A percentile compares a stretch with the other conserved stretches of the same genome.
Evolutionary conservation across 2,113 vertebrate species (phyloP).

Genomic region (Gymnorhina tibicen): DNA sequence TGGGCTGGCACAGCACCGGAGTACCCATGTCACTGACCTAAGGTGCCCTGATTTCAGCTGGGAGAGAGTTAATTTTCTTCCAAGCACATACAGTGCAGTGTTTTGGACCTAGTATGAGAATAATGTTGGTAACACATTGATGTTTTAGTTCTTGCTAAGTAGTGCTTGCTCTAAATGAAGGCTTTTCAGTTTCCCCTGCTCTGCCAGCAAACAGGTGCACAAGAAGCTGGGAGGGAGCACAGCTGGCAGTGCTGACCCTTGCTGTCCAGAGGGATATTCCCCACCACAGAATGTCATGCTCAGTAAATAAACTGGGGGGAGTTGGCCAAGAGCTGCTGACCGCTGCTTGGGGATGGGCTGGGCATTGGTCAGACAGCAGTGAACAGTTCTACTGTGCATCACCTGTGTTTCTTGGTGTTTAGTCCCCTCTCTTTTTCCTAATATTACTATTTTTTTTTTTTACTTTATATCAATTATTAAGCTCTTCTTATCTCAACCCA

Average conservation of each 20-base stretch:
- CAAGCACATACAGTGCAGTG: neutral
- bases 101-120: neutral
- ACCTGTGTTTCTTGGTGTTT: neutral
- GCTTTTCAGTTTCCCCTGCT: too few relatives aligned
- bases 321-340: neutral
- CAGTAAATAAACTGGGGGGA: neutral
- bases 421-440: neutral
- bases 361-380: accelerated
- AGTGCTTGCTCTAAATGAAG: neutral
- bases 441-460: neutral
- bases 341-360: neutral
- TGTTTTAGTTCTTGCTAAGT: neutral
- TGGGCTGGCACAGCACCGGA: neutral
- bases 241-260: neutral
- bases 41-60: neutral
- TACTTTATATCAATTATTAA: neutral
- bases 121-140: neutral
- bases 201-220: neutral
- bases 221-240: neutral
- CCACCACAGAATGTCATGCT: neutral
- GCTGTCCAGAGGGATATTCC: neutral
- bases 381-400: neutral
- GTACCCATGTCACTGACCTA: neutral
- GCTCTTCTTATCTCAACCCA: neutral
- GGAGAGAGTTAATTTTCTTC: neutral